A percentile compares a stretch with the other conserved stretches of the same genome.
Evolutionary conservation across 1,140 invertebrate species (phyloP).

Genomic region (Zaprionus lachaisei): DNA sequence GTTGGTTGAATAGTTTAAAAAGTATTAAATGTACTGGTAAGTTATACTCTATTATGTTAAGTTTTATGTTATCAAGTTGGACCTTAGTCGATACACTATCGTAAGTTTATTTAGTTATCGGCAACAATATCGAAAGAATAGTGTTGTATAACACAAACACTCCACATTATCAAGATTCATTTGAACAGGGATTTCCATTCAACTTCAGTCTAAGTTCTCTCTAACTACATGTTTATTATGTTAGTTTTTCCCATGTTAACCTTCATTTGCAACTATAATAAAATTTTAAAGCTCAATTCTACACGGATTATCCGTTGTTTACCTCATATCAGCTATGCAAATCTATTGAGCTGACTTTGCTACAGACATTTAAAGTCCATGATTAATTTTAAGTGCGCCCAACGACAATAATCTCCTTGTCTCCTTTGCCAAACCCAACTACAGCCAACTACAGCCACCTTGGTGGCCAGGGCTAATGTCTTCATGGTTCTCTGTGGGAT

Average conservation of each 20-base stretch:
- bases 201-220: no score
- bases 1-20: no score
- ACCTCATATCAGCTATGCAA: neutral
- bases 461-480: constrained; percentile 11
- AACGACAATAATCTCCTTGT: constrained; percentile 9
- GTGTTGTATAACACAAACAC: no score
- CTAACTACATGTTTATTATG: neutral
- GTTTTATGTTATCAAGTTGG: no score
- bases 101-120: no score
- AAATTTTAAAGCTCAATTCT: neutral
- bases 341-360: neutral
- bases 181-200: no score
- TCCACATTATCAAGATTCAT: no score
- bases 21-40: no score
- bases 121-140: no score
- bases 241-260: neutral
- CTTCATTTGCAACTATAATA: neutral
- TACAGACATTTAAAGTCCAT: neutral
- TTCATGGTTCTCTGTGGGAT: neutral
- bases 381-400: constrained; percentile 5
- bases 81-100: no score
- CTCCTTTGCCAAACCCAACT: neutral
- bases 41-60: no score
- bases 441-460: neutral
- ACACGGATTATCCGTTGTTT: neutral